phyloP scores from a whole-genome alignment of 2,797 vertebrate species.

The Falco rusticolus region DNA sequence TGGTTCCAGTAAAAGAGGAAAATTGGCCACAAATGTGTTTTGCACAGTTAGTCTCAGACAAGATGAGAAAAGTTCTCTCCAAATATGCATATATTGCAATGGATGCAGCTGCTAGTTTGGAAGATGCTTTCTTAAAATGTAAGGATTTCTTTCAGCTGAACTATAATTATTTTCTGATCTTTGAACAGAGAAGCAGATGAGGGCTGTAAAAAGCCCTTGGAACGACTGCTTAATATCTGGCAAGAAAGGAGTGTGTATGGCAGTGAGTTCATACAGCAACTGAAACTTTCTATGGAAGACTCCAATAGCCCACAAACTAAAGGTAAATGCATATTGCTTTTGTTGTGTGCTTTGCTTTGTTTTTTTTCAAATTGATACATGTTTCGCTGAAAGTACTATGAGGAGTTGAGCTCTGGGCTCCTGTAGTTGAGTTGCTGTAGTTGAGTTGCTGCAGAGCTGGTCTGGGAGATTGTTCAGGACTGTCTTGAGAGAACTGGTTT shows the following conservation, averaged over 20 bases:
- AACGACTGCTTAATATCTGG: slow-evolving; percentile 97
- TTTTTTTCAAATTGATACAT: not conserved
- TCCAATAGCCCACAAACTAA: slow-evolving; percentile 91
- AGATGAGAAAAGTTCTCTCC: not conserved
- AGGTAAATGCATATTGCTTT: slow-evolving; percentile 75
- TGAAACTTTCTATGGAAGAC: slow-evolving; percentile 94
- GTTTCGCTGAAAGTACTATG: not conserved
- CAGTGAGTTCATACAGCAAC: slow-evolving; percentile 94
- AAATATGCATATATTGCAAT: rapidly evolving
- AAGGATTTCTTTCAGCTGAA: not conserved
- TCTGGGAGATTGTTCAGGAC: not conserved
- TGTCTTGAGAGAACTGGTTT: not conserved
- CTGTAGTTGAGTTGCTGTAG: too few relatives aligned
- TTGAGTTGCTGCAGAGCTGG: not conserved
- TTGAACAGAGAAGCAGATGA: slow-evolving; percentile 91
- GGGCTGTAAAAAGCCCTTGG: slow-evolving; percentile 93
- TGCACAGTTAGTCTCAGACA: not conserved
- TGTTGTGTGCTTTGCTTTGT: not conserved
- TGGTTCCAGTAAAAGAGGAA: not conserved
- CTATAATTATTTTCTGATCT: slow-evolving; percentile 18
- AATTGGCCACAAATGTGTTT: not conserved
- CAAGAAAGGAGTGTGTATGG: slow-evolving; percentile 95
- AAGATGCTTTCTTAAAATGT: not conserved
- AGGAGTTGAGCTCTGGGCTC: not conserved
- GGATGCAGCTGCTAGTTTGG: not conserved